Base-by-base conservation (phyloP, 2,888 invertebrate species). In the Latrodectus hesperus region DNA sequence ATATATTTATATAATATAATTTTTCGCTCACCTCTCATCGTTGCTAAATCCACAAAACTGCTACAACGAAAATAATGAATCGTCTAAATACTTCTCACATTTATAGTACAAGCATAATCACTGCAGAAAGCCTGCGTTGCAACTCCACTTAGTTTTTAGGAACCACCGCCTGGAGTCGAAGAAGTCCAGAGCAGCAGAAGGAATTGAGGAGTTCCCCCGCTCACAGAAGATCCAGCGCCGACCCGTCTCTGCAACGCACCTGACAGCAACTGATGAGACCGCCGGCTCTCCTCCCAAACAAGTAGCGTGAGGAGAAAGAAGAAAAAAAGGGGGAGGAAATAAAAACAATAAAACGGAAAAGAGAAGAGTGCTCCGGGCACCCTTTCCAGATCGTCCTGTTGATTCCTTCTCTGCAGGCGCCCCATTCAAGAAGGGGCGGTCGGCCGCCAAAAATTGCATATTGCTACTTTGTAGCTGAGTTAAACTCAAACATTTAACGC, bases 221-320 rank as follows among this genome's bases (percentile, higher is more conserved):
- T 51, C n/a, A 22, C 17, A 73, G 17, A 52, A n/a, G n/a, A 52
- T 10, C 65, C 26, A 16, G 16, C 38, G 51, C 38, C 72, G 51
- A 65, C 38, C 75, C 75, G 75, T 64, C 75, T 60, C 60, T 65
- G 49, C 75, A 65, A 65, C 51, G 65, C 64, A 55, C 60, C 74
- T 60, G 75, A 65, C 75, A 49, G 75, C 60, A 76, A 76, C 75
- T 76, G 75, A 76, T 68, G 68, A 17, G 75, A 6, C 75, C 75
- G 75, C 49, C 75, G 75, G 75, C 75, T 76, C 65, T 68, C 65
- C 38, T 38, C 38, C 75, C 65, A 65, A 76, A 76, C 75, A 76
- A 65, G 75, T 76, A 76, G 75, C 75, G 38, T 65, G 26, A 60
- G 75, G 22, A 65, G 75, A 38, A 38, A 6, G 75, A 38, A 38